Base-by-base conservation (phyloP, 2,797 vertebrate genomes). In the Sebastes nivosus region DNA sequence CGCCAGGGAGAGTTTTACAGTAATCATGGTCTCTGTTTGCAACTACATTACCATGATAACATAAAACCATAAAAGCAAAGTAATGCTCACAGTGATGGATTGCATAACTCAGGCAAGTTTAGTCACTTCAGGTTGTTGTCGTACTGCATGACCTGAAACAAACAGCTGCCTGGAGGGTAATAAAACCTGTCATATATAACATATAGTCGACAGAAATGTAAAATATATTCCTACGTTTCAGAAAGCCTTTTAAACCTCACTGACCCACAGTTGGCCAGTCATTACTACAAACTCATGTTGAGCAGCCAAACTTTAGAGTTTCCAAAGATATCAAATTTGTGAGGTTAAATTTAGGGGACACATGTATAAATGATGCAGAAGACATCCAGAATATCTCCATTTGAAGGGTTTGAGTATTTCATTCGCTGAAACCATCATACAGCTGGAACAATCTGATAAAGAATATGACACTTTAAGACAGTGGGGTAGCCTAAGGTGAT, bases 211-310 rank as follows among this genome's bases (percentile, higher is more conserved):
- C 2, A 8, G 20, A 36, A 69, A 70, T 58, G 11, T 29, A 13
- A 60, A 52, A 30, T 59, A 29, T 8, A n/a, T 24, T 36, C 6
- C 38, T 18, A 5, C 6, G 4, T 29, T 69, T 54, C 8, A 24
- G 18, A 60, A 52, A n/a, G 7, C 14, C 12, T 68, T 67, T 59
- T 61, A 64, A 79, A 71, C 50, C 58, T 66, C 11, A 5, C 20
- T 69, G 61, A 72, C 60, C 70, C 52, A 34, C 46, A 75, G 34
- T 66, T 34, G 67, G 71, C 67, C 52, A 25, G 38, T 65, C 59
- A 66, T 57, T 77, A 74, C 52, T 54, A n/a, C 50, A 61, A 65
- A 61, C 8, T 61, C 34, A 5, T 68, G 27, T 20, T 73, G 14
- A 67, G 16, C 65, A 27, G 61, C 72, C 54, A 57, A 70, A 73